Evolutionary conservation across 2,113 vertebrate genomes (phyloP), one percentile per base, ranked within the genome.

Genomic region (Pseudorectes ferrugineus): DNA sequence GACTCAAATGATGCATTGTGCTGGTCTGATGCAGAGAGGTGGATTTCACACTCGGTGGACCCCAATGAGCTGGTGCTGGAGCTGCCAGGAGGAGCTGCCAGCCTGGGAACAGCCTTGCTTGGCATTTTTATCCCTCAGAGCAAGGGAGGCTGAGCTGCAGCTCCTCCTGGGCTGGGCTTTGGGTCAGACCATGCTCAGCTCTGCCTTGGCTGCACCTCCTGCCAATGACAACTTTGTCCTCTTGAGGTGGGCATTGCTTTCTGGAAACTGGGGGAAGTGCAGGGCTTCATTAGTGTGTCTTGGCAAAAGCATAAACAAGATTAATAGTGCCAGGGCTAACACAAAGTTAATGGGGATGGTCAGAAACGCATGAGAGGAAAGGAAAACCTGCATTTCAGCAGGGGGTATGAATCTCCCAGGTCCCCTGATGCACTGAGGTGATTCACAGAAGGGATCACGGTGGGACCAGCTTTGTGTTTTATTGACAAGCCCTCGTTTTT

Each of bases 1-100:
- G 33, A 48, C 51, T 83, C n/a, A 9, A 8, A 29, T 80, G 93
- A 94, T 77, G 75, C 71, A 90, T 93, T 76, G 68, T 63, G 55
- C 67, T 35, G 78, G 23, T 57, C 11, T 67, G 33, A 4, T 12
- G 55, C 2, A 4, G 61, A 28, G 73, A 71, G 55, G 59, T 66
- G 78, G 40, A 71, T 94, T 88, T 93, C 75, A 92, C 89, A 88
- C 88, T 52, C 2, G 0, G 55, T 10, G 55, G 63, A 42, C 17
- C 55, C 52, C 74, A 25, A 9, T 14, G 80, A 75, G 66, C 71
- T 71, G 54, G 59, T 55, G 68, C 81, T 45, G 87, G 87, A 67
- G 38, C 48, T 85, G 85, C 85, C 84, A 76, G 74, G 51, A 84
- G 80, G 40, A 86, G 79, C 67, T 28, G 49, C 83, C 68, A 51